phyloP scores from a whole-genome alignment of 2,113 vertebrate genomes.

The Tachysurus vachellii region DNA sequence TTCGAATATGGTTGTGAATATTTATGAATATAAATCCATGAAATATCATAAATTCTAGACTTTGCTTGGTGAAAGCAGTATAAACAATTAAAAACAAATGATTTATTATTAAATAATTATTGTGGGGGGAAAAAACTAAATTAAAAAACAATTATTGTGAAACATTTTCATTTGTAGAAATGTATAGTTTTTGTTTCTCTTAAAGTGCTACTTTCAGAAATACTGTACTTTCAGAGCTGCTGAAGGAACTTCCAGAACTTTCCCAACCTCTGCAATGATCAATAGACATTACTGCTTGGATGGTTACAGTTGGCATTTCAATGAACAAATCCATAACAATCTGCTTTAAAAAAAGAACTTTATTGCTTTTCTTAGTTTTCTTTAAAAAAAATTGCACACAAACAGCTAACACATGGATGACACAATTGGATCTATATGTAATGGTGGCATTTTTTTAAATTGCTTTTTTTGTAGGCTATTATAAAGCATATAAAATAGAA shows the following conservation, averaged over 20 bases:
- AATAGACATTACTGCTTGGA: not conserved
- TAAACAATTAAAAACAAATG: not conserved
- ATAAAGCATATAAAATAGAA: slow-evolving; percentile 1
- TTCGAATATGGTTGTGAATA: not conserved
- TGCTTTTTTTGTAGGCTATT: not conserved
- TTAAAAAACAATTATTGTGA: too few species aligned
- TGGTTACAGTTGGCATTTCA: slow-evolving; percentile 11
- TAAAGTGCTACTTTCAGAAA: not conserved
- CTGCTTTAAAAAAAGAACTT: slow-evolving; percentile 58
- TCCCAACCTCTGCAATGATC: not conserved
- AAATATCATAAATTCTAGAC: not conserved
- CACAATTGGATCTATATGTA: slow-evolving; percentile 47
- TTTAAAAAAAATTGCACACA: slow-evolving; percentile 44
- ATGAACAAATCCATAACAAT: slow-evolving; percentile 32
- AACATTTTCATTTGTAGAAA: not conserved
- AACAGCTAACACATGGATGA: slow-evolving; percentile 38
- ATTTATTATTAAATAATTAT: not conserved
- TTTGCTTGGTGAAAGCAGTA: not conserved
- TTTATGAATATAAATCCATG: too few species aligned
- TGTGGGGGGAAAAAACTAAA: not conserved
- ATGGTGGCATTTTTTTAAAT: slow-evolving; percentile 11
- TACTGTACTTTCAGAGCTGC: not conserved
- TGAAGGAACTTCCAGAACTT: not conserved
- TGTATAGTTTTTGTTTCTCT: too few species aligned
- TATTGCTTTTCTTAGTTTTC: slow-evolving; percentile 58